Evolutionary conservation across 2,888 invertebrate species (phyloP), one percentile per base, ranked within the genome.

Genomic region (Marronus borbonicus): DNA sequence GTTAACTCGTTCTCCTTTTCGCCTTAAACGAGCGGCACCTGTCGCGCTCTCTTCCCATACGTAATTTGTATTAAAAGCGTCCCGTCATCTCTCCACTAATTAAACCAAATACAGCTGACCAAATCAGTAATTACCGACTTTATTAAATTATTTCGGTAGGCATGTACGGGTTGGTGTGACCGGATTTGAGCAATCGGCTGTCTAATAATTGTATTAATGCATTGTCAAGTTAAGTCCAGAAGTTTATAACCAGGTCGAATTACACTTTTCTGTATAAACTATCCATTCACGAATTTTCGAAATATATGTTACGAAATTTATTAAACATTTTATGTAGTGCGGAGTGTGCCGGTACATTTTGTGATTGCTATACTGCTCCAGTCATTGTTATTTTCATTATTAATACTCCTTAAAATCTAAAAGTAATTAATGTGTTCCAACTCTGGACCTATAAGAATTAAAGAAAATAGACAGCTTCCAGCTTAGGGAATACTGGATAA

Each of bases 71-170:
- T 85, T 83, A 84, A 85, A 86, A 85, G 82, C 83, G 86, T 81
- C 85, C 81, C 84, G 86, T 86, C 86, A 86, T 85, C 84, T 83
- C 82, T 83, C 82, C 83, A 85, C 85, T 86, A 86, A 86, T 86
- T 86, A 86, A 86, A 86, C 84, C 84, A 82, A 84, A 84, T 80
- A 79, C 80, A 80, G 70, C 80, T 77, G 81, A 69, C 81, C 82
- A 80, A 77, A 69, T 80, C 77, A 79, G 70, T 80, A 76, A 77
- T 78, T 78, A 70, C 55, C 62, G 64, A 74, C 64, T 62, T 62
- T 79, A 76, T 78, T 78, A 77, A 77, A 75, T 76, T 70, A 76
- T 65, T 78, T 65, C 24, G 64, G 74, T 74, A 52, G 50, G 20
- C 14, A 58, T 58, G 20, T 58, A 58, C 65, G 64, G 62, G 49